Evolutionary conservation across 2,888 invertebrate genomes (phyloP), one percentile per base, ranked within the genome.

Genomic region (Melitaea athalia): DNA sequence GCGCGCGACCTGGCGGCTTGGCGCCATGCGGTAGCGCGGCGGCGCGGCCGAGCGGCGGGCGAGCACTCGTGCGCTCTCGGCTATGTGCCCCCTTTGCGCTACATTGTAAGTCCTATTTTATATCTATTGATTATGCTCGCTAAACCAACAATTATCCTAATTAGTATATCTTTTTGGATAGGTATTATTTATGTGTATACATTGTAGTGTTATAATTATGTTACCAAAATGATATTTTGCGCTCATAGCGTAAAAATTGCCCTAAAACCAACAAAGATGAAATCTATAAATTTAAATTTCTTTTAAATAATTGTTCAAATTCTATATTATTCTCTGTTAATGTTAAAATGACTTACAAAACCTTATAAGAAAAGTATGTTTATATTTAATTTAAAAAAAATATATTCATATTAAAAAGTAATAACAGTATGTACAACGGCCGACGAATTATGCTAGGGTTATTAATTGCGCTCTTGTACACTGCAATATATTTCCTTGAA

Each of bases 81-180:
- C 92, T 88, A 92, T 93, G 93, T 90, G 92, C 92, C 93, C 89
- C 87, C 88, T 83, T 88, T 88, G 90, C 91, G 90, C 90, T 89
- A 87, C 90, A 89, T 85, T 89, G 93, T 92, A 79, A 92, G 92
- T 92, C 88, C 77, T 59, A 71, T 68, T 68, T 68, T 72, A 49
- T 63, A 14, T 52, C 3, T 61, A 70, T 38, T 8, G 42, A 42
- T 31, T 43, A 15, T 38, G 60, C 14, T 11, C 42, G 24, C 6
- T 31, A n/a, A 15, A 17, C 47, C 42, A 10, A 67, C 55, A n/a
- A 24, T 31, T 31, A 15, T 45, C 33, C 15, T 45, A 45, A 47
- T 38, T n/a, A 57, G 14, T 0, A 33, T 52, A 12, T 52, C 24
- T 52, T 5, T 31, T 52, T 14, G 5, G 24, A 14, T 24, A n/a